Base-by-base conservation (phyloP, 2,888 invertebrate genomes). In the Tenthredo amoena region DNA sequence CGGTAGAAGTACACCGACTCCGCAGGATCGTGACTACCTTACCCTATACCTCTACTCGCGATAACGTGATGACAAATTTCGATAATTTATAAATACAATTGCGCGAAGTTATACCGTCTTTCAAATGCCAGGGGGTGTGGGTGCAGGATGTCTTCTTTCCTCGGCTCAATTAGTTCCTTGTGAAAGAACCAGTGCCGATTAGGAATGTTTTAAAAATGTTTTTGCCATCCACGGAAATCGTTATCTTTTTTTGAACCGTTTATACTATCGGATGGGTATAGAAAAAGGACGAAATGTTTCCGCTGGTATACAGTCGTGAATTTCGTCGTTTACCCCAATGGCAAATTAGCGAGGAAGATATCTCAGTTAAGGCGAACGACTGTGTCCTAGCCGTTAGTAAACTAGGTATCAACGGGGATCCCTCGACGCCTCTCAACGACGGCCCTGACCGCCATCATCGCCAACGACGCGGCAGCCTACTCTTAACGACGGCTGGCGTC, bases 401-500 rank as follows among this genome's bases (percentile, higher is more conserved):
- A 81, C 34, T 50, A 31, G 34, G 12, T 31, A 77, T 77, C 43
- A 77, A 77, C 77, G 15, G 62, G 81, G 58, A 62, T 21, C 81
- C 58, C 40, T 50, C 40, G 40, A 62, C 62, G 62, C 81, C 81
- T 40, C 9, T 77, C 31, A 77, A 77, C 77, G 77, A 81, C 81
- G 81, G 58, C 50, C 81, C 81, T 81, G 81, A 81, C 81, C 81
- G 62, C 81, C 62, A 81, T 81, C 62, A 81, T 81, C 81, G 81
- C 40, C 37, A 81, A 62, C 62, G 79, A 77, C 79, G 76, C 85
- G 87, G 85, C 85, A 88, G 88, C 86, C 89, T 50, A 18, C 50
- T 90, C 89, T 88, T 89, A 91, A 91, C 89, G 90, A 89, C 87
- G 87, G 88, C 84, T 84, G 89, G 87, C 86, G 86, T 88, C 84